Conservation (phyloP, 2,113 vertebrate genomes). For the Cygnus buccinator region DNA sequence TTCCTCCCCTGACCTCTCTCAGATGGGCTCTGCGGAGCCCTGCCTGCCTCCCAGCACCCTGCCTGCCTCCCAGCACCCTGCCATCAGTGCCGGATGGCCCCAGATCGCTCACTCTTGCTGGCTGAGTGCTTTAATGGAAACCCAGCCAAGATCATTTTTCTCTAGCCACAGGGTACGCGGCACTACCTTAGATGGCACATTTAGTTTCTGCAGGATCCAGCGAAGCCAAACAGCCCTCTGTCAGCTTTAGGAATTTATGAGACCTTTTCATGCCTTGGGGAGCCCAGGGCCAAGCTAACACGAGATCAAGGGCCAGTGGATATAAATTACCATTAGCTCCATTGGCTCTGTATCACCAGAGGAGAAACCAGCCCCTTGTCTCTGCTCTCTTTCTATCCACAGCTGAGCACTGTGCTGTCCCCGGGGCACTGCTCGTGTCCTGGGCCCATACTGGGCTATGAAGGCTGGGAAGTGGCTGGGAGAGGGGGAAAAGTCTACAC, state of each 20-base stretch:
- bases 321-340: background rate
- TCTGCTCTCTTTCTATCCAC: background rate
- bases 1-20: background rate
- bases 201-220: background rate
- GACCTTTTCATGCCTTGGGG: background rate
- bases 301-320: background rate
- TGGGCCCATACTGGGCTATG: background rate
- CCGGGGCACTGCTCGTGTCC: background rate
- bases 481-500: background rate
- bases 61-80: background rate
- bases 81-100: accelerated
- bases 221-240: background rate
- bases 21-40: background rate
- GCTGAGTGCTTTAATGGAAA: background rate
- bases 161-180: background rate
- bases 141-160: background rate
- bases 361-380: background rate
- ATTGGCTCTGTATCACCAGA: accelerated
- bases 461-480: background rate
- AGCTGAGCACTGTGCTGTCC: accelerated
- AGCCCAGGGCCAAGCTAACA: background rate
- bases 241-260: background rate
- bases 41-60: accelerated
- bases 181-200: background rate
- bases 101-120: background rate